Conservation (phyloP, 2,797 vertebrate genomes). For the Pangasius krempfi region DNA sequence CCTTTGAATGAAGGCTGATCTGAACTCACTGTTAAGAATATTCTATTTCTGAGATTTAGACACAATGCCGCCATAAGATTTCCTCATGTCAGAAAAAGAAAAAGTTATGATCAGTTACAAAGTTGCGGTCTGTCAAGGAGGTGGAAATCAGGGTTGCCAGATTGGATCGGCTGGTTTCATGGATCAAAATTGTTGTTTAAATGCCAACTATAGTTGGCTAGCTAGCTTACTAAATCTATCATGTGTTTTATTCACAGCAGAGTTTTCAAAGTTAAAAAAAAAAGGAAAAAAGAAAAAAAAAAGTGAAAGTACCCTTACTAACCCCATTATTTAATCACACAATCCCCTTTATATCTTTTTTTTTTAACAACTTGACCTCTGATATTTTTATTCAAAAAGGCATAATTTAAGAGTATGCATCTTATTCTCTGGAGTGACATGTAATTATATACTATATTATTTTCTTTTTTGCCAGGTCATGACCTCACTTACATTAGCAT, state of each 20-base stretch:
- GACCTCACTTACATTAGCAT: slow-evolving; percentile 14
- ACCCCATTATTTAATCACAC: background rate
- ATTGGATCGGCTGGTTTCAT: background rate
- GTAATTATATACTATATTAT: slow-evolving; percentile 12
- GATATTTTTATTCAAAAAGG: background rate
- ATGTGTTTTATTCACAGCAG: background rate
- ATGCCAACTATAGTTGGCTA: background rate
- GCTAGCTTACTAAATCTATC: background rate
- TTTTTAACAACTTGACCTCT: background rate
- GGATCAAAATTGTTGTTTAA: background rate
- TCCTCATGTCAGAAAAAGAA: background rate
- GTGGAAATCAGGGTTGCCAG: background rate
- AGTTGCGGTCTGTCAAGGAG: background rate
- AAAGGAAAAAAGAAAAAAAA: background rate
- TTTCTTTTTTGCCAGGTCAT: slow-evolving; percentile 1
- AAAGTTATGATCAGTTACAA: background rate
- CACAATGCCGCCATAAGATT: background rate
- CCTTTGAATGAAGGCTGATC: background rate
- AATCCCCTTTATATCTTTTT: background rate
- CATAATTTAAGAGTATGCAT: background rate
- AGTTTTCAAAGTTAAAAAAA: background rate
- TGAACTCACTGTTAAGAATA: background rate
- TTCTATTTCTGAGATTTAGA: background rate
- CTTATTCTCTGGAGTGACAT: background rate
- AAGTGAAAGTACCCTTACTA: background rate